phyloP scores from a whole-genome alignment of 2,888 invertebrate genomes.

The Axea sp. region DNA sequence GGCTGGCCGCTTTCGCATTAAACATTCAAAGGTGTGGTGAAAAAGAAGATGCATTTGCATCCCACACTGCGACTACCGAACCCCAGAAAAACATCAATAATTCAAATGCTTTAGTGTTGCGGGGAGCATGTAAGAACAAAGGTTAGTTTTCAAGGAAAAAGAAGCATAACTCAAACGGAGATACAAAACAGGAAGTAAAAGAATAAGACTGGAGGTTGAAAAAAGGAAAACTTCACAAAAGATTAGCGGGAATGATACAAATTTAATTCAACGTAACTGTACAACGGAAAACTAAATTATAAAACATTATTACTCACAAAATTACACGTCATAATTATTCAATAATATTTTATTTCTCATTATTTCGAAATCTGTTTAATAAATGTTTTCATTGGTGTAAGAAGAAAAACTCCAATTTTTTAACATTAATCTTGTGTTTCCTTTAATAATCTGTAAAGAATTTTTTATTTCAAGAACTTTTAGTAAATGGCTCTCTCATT shows the following conservation, averaged over 20 bases:
- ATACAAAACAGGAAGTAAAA: constrained; percentile 36
- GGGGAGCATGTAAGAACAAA: constrained; percentile 51
- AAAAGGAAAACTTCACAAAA: not conserved
- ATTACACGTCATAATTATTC: too few species aligned
- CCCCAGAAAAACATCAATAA: constrained; percentile 77
- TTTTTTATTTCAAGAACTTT: too few species aligned
- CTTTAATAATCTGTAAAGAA: too few species aligned
- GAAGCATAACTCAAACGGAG: constrained; percentile 24
- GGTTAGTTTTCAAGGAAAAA: constrained; percentile 34
- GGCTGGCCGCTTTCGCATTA: constrained; percentile 67
- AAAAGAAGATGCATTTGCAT: constrained; percentile 77
- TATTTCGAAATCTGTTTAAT: too few species aligned
- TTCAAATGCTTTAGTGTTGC: constrained; percentile 75
- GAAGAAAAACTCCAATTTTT: too few species aligned
- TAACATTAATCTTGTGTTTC: too few species aligned
- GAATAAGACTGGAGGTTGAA: not conserved
- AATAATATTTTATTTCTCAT: too few species aligned
- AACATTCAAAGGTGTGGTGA: constrained; percentile 76
- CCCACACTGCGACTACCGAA: constrained; percentile 71
- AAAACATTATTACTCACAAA: too few species aligned
- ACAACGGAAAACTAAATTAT: too few species aligned
- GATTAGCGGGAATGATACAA: constrained; percentile 1
- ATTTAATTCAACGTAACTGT: constrained; percentile 2
- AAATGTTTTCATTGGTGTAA: too few species aligned
- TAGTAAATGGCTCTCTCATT: too few species aligned